Evolutionary conservation across 2,888 invertebrate species (phyloP).

Genomic region (Hypena proboscidalis): DNA sequence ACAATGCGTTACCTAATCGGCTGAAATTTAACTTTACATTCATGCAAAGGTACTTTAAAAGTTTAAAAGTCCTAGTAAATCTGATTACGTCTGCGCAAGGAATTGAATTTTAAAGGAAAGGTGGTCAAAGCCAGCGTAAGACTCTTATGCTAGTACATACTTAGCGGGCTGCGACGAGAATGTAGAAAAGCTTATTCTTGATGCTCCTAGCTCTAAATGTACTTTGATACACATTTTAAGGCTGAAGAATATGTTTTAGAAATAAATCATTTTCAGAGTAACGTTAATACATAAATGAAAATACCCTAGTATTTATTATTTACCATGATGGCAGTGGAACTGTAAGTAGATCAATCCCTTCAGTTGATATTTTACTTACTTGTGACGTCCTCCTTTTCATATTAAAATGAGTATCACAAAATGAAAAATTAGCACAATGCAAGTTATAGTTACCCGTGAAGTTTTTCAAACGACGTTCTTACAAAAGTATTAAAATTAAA

Average conservation of each 20-base stretch:
- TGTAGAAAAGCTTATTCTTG: slow-evolving; percentile 51
- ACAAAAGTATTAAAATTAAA: slow-evolving; percentile 29
- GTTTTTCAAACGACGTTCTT: slow-evolving; percentile 1
- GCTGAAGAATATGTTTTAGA: not conserved
- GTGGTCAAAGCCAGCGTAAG: slow-evolving; percentile 55
- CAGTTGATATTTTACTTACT: no score
- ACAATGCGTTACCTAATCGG: no score
- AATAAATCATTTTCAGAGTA: no score
- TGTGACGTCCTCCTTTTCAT: no score
- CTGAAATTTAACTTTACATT: no score
- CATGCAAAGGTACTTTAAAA: slow-evolving; percentile 19
- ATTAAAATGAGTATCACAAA: no score
- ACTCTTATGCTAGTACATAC: slow-evolving; percentile 54
- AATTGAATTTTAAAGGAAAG: slow-evolving; percentile 55
- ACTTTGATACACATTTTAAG: slow-evolving; percentile 11
- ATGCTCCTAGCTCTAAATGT: slow-evolving; percentile 38
- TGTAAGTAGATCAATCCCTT: no score
- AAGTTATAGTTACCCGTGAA: no score
- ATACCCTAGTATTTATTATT: no score
- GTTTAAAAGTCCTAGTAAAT: slow-evolving; percentile 43
- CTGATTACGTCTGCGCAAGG: slow-evolving; percentile 45
- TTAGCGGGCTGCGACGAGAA: slow-evolving; percentile 40
- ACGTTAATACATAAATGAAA: no score
- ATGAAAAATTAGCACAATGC: no score
- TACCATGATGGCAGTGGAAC: no score